A percentile compares a stretch with the other conserved stretches of the same genome.
Conservation (phyloP, 2,888 invertebrate species). For the Patella depressa region DNA sequence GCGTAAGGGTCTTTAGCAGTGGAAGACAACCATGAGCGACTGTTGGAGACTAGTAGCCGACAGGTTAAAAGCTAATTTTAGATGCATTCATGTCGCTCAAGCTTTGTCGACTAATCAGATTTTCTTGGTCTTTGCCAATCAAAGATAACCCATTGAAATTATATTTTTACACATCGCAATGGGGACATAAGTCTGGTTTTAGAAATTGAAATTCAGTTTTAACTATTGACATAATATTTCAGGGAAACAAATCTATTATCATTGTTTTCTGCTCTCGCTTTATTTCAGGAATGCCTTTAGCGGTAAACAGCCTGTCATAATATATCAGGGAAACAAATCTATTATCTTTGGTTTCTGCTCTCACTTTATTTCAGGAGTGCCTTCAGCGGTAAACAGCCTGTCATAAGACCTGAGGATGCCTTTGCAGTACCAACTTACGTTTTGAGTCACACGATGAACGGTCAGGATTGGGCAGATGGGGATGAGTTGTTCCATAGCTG, state of each 20-base stretch:
- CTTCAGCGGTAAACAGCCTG: conserved; percentile 56
- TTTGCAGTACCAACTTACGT: conserved; percentile 67
- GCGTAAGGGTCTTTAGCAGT: too few relatives aligned
- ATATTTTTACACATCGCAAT: too few relatives aligned
- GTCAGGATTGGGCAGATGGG: conserved; percentile 80
- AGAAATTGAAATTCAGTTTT: too few relatives aligned
- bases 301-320: conserved; percentile 55
- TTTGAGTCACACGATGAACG: conserved; percentile 75
- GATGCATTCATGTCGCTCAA: too few relatives aligned
- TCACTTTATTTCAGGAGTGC: conserved; percentile 45
- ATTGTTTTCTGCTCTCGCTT: background rate
- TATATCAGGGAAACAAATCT: background rate
- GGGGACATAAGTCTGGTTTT: too few relatives aligned
- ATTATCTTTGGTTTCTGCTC: background rate
- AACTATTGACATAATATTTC: too few relatives aligned
- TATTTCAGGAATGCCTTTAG: conserved; percentile 50
- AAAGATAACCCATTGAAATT: too few relatives aligned
- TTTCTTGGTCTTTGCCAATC: too few relatives aligned
- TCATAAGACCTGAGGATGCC: conserved; percentile 48
- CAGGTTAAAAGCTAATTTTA: too few relatives aligned
- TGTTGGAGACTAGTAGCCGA: too few relatives aligned
- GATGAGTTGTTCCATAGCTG: conserved; percentile 79
- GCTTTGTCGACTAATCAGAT: too few relatives aligned
- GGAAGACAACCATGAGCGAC: too few relatives aligned
- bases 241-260: background rate